Evolutionary conservation across 1,140 invertebrate genomes (phyloP).

Genomic region (Brachionus koreanus): DNA sequence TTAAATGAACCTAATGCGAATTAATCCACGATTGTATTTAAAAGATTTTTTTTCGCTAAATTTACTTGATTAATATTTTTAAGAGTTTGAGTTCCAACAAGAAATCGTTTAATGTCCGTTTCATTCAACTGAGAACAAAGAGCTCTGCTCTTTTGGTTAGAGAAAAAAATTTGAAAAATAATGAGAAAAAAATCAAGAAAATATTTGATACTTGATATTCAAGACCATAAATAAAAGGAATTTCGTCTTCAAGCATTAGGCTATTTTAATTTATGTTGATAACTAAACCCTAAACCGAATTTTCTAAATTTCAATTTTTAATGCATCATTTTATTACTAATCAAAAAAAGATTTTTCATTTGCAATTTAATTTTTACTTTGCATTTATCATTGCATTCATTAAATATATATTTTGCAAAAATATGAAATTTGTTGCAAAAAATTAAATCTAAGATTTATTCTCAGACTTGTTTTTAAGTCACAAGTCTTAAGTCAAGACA

Average conservation of each 20-base stretch:
- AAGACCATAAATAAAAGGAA: conserved; percentile 43
- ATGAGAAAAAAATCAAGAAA: not conserved
- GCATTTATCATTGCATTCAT: not conserved
- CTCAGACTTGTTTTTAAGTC: too few relatives aligned
- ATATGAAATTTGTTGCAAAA: too few relatives aligned
- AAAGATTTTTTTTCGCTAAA: not conserved
- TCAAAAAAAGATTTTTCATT: not conserved
- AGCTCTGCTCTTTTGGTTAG: not conserved
- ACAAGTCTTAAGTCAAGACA: too few relatives aligned
- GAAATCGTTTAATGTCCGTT: conserved; percentile 24
- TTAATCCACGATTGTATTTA: not conserved
- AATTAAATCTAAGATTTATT: too few relatives aligned
- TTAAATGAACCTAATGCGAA: conserved; percentile 18
- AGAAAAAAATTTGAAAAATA: not conserved
- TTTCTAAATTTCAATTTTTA: not conserved
- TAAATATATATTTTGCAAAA: too few relatives aligned
- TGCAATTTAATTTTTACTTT: not conserved
- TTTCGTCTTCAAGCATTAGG: conserved; percentile 30
- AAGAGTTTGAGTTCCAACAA: conserved; percentile 29
- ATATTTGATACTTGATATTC: conserved; percentile 22
- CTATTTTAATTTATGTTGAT: conserved; percentile 3
- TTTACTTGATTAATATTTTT: conserved; percentile 33
- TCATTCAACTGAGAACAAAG: conserved; percentile 27
- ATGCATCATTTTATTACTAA: not conserved
- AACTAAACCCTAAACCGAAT: not conserved